Evolutionary conservation across 1,140 invertebrate genomes (phyloP).

Genomic region (Sinella curviseta): DNA sequence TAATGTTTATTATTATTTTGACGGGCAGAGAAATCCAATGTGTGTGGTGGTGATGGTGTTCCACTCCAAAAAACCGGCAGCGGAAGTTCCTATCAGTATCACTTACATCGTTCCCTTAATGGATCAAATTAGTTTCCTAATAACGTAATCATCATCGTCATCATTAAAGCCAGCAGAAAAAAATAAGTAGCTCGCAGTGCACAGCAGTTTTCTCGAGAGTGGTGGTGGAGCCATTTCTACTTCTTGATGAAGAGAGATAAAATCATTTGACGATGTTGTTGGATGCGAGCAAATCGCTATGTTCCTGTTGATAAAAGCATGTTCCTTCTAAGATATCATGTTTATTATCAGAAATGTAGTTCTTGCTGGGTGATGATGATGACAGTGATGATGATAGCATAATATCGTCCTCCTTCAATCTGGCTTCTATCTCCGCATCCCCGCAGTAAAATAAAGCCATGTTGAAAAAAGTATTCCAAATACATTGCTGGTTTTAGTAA

Average conservation of each 20-base stretch:
- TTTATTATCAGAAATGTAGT: not conserved
- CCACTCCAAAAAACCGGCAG: constrained; percentile 22
- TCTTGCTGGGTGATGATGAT: not conserved
- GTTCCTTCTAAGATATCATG: not conserved
- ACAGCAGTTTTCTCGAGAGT: too few relatives aligned
- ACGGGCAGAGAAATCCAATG: too few relatives aligned
- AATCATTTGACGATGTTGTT: not conserved
- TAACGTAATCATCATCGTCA: constrained; percentile 1
- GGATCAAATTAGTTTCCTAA: constrained; percentile 33
- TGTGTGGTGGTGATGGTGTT: too few relatives aligned
- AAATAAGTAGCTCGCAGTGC: not conserved
- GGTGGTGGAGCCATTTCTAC: too few relatives aligned
- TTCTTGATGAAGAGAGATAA: not conserved
- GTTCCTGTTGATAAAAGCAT: not conserved
- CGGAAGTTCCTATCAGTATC: constrained; percentile 40
- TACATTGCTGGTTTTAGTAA: too few relatives aligned
- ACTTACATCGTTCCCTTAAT: constrained; percentile 35
- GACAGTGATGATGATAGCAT: not conserved
- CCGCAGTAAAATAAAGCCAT: not conserved
- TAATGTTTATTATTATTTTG: too few relatives aligned
- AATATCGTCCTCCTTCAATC: not conserved
- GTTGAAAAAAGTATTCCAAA: not conserved
- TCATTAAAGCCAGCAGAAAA: not conserved
- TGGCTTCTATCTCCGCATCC: not conserved
- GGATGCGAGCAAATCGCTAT: not conserved